These are phyloP conservation scores for Colaptes auratus DNA, from an alignment of 2,113 vertebrate species.

Conservation along the genomic window DNA sequence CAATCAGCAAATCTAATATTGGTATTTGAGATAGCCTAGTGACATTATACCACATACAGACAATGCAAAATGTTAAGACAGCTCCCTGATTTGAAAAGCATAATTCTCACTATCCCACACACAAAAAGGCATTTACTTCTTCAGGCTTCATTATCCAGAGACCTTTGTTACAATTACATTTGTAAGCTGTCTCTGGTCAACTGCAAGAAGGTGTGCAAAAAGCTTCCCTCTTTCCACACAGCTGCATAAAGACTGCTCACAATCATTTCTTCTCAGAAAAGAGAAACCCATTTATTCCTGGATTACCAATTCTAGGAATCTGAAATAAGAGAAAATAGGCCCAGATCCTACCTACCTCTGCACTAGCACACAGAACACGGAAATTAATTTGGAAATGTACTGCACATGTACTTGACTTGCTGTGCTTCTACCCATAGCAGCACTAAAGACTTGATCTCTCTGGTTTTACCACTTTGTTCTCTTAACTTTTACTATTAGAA, in stretches of 20 bases:
- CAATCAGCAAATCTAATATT: not conserved
- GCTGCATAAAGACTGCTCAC: not conserved
- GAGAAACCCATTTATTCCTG: not conserved
- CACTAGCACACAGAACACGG: not conserved
- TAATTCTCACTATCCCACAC: not conserved
- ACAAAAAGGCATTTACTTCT: not conserved
- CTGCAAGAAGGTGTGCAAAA: not conserved
- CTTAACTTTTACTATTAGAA: not conserved
- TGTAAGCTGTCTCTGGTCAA: not conserved
- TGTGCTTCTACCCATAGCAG: not conserved
- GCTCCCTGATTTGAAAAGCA: not conserved
- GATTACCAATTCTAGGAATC: not conserved
- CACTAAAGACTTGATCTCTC: not conserved
- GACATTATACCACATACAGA: not conserved
- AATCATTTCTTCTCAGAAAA: not conserved
- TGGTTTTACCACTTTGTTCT: not conserved
- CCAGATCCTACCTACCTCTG: not conserved
- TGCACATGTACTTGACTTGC: not conserved
- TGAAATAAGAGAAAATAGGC: not conserved
- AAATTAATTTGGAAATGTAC: not conserved
- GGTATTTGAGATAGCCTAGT: not conserved
- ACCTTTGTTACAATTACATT: accelerated
- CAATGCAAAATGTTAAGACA: not conserved
- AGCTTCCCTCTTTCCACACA: not conserved
- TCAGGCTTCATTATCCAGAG: not conserved